Evolutionary conservation across 2,888 invertebrate species (phyloP), one percentile per base, ranked within the genome.

Genomic region (Andrena dorsata): DNA sequence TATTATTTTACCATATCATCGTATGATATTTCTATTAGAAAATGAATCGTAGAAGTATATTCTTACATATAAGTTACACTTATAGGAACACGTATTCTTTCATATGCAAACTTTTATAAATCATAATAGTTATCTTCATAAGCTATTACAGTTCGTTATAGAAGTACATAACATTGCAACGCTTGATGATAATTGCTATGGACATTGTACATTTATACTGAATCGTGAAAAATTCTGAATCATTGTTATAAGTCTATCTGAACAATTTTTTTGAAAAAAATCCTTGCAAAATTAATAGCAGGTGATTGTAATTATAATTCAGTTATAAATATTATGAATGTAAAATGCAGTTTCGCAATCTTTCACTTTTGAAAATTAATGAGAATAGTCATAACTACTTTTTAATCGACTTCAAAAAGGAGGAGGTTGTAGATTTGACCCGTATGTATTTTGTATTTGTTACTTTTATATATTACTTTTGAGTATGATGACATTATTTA

Each of bases 291-390:
- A 73, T 16, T 2, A 49, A 60, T 16, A 5, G 28, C 30, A 35
- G 28, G 5, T 65, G 47, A 41, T 23, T 56, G 56, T 23, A 10
- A 10, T 13, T 2, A 20, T n/a, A 56, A 68, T n/a, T 47, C 30
- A 32, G 16, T 28, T 35, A 4, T 1, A 47, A 53, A 30, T 56
- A 41, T 53, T 26, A 28, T 30, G 30, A 13, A 70, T 13, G 10
- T 23, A 26, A 41, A 30, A 23, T 64, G 20, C 10, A 65, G 41
- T 72, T 66, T 49, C 32, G 68, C 58, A 74, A 56, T 78, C 49
- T 70, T 51, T 53, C 32, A 2, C 51, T 13, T 5, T n/a, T 41
- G 16, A 13, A 0, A 58, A 30, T 64, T 28, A 20, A 6, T 1
- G 3, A 53, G 20, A 23, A 23, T 1, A 56, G 32, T 1, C 5